Evolutionary conservation across 1,140 invertebrate species (phyloP).

Genomic region (Dendroctonus valens): DNA sequence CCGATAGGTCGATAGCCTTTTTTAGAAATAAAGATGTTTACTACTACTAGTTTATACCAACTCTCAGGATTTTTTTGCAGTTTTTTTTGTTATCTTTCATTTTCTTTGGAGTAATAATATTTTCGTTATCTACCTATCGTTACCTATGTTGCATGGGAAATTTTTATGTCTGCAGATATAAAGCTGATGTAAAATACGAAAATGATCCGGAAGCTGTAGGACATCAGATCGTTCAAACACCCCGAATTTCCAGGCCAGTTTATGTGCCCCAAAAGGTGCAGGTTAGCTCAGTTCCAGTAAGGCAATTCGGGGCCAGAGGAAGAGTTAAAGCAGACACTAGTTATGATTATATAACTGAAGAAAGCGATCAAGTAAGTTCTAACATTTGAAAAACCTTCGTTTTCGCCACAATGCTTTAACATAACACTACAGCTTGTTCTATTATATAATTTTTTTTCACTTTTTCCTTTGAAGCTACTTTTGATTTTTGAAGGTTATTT

Average conservation of each 20-base stretch:
- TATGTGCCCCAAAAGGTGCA: slow-evolving; percentile 7
- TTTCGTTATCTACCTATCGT: too few species aligned
- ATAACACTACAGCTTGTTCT: too few species aligned
- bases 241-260: background rate
- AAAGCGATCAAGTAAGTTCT: slow-evolving; percentile 11
- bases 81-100: too few species aligned
- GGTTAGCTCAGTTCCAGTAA: slow-evolving; percentile 11
- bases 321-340: slow-evolving; percentile 2
- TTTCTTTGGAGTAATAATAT: too few species aligned
- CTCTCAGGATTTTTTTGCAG: too few species aligned
- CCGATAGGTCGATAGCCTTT: too few species aligned
- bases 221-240: slow-evolving; percentile 9
- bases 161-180: slow-evolving; percentile 52
- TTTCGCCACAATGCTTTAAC: too few species aligned
- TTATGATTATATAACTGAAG: slow-evolving; percentile 13
- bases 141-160: too few species aligned
- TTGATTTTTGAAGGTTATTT: background rate
- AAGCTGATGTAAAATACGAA: slow-evolving; percentile 66
- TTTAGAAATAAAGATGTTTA: too few species aligned
- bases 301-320: background rate
- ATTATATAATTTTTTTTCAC: too few species aligned
- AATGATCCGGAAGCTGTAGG: slow-evolving; percentile 58
- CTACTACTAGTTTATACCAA: too few species aligned
- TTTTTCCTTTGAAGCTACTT: background rate
- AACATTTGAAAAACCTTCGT: background rate